These are phyloP conservation scores for Illadopsis cleaveri DNA, from an alignment of 2,113 vertebrate species.

Conservation along the genomic window DNA sequence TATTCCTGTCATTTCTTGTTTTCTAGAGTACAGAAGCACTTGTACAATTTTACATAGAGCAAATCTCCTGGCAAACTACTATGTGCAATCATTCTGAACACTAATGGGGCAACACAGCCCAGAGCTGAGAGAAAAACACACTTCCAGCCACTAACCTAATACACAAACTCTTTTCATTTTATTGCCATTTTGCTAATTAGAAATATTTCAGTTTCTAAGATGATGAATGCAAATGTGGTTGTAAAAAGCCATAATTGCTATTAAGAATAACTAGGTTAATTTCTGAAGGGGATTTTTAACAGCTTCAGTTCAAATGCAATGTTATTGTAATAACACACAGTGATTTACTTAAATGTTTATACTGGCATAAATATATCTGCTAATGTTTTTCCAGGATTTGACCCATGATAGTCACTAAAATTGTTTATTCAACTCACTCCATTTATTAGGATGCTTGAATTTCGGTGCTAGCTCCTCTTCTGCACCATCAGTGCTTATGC, in stretches of 20 bases:
- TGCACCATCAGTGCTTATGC: background rate
- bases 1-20: conserved; percentile 72
- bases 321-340: background rate
- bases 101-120: background rate
- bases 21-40: conserved; percentile 55
- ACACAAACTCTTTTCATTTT: background rate
- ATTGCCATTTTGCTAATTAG: conserved; percentile 3
- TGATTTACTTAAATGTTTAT: conserved; percentile 26
- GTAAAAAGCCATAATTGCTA: background rate
- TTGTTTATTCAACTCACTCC: background rate
- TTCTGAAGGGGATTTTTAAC: conserved; percentile 29
- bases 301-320: background rate
- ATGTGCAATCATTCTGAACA: background rate
- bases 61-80: conserved; percentile 26
- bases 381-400: conserved; percentile 30
- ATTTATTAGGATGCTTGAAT: background rate
- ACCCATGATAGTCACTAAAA: background rate
- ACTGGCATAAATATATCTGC: background rate
- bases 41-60: background rate
- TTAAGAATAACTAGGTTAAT: background rate
- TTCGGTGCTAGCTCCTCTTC: background rate
- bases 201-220: background rate
- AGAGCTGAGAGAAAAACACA: background rate
- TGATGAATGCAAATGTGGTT: background rate
- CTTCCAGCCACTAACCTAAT: background rate